Evolutionary conservation across 2,797 vertebrate species (phyloP), one percentile per base, ranked within the genome.

Genomic region (Cyprinella venusta): DNA sequence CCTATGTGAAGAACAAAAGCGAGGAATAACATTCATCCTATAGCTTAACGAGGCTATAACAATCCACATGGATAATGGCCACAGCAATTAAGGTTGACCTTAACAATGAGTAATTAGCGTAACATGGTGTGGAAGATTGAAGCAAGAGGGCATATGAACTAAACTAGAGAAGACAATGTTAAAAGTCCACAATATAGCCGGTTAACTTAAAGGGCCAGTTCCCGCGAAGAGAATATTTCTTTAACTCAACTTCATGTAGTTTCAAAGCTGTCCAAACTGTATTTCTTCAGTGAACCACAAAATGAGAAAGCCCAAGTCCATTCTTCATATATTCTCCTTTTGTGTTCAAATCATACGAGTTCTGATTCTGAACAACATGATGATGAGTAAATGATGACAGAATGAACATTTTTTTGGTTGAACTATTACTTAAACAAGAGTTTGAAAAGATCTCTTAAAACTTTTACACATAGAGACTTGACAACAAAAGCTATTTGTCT

Each of bases 401-500:
- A 74, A 36, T 72, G 15, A 74, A 61, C 0, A 26, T 26, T 76
- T 26, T 76, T 26, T 10, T 26, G 13, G n/a, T 13, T 40, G 7
- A 63, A 63, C 38, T 24, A 63, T 40, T 81, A 59, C 36, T 71
- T 21, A 48, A 52, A 74, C 54, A 38, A 15, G 19, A 64, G 16
- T 65, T 52, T 75, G 42, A 65, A 65, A 59, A 65, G 38, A 26
- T 54, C 8, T 63, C 40, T 38, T 50, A 50, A 79, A 45, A 38
- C 59, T 52, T 52, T 65, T 19, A 38, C 26, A 48, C 52, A 48
- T 24, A 38, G 61, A 45, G 59, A 75, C 61, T 54, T 68, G 50
- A 83, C n/a, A 77, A 83, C 52, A 59, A 61, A 77, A 83, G 65
- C 74, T n/a, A 50, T 77, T 70, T 50, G 64, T 83, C 81, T 77